phyloP scores from a whole-genome alignment of 2,113 vertebrate genomes.

The Prionailurus viverrinus region DNA sequence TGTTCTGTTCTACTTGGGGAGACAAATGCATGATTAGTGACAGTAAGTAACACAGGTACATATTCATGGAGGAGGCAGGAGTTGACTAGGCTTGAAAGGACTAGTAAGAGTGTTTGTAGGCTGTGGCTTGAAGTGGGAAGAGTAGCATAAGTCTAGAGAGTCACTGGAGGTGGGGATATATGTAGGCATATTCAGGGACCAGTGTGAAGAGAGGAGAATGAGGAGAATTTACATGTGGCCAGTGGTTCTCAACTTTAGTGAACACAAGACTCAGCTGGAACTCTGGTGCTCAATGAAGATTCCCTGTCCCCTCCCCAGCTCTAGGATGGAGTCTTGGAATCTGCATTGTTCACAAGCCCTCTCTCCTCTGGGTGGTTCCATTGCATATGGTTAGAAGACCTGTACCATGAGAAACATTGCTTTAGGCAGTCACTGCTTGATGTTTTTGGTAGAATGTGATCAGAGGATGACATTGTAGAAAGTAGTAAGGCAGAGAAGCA shows the following conservation, averaged over 20 bases:
- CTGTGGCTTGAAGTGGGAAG: background rate
- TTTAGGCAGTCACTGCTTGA: background rate
- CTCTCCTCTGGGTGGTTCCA: background rate
- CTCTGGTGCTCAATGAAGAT: background rate
- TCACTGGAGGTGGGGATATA: background rate
- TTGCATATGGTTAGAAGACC: background rate
- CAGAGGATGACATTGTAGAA: background rate
- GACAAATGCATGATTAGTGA: background rate
- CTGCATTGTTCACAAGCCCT: background rate
- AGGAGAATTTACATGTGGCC: background rate
- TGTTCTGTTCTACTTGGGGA: background rate
- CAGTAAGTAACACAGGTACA: background rate
- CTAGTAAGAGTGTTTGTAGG: too few species aligned
- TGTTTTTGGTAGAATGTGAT: background rate
- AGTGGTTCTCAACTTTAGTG: background rate
- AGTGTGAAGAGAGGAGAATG: too few species aligned
- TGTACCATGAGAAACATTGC: background rate
- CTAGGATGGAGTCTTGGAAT: background rate
- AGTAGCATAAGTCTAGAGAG: background rate
- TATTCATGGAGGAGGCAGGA: background rate
- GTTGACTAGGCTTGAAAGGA: background rate
- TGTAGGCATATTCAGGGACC: too few species aligned
- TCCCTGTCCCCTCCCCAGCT: background rate
- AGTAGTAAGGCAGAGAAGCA: background rate
- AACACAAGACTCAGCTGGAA: background rate